Percentiles rank a stretch among this genome's conserved stretches.
Conservation (phyloP, 2,888 invertebrate genomes). For the Trypoxylon attenuatum region DNA sequence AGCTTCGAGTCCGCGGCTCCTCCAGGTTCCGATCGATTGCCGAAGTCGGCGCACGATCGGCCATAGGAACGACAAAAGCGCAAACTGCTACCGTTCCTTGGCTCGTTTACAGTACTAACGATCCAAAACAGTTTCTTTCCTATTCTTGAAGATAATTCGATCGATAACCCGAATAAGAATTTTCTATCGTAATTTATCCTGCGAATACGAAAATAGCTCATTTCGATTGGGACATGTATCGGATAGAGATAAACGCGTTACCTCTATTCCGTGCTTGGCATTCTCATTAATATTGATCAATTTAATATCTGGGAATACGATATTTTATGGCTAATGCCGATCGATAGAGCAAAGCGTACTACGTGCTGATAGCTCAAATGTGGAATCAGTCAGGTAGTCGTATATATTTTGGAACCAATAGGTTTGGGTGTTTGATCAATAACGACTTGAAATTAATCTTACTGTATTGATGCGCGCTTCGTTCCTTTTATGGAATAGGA, state of each 20-base stretch:
- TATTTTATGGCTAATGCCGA: background rate
- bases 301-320: background rate
- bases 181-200: background rate
- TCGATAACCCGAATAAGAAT: background rate
- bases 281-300: background rate
- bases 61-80: constrained; percentile 21
- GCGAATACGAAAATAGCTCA: background rate
- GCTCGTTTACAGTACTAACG: constrained; percentile 4
- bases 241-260: background rate
- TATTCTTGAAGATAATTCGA: background rate
- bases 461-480: background rate
- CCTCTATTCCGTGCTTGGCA: background rate
- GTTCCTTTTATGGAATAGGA: too few species aligned
- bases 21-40: constrained; percentile 42
- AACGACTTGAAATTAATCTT: background rate
- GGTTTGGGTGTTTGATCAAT: background rate
- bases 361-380: background rate
- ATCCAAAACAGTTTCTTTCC: background rate
- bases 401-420: background rate
- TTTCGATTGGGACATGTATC: background rate
- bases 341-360: background rate
- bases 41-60: constrained; percentile 28
- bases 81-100: constrained; percentile 5
- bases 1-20: constrained; percentile 18
- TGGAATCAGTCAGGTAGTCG: background rate